Evolutionary conservation across 2,888 invertebrate genomes (phyloP), one percentile per base, ranked within the genome.

Genomic region (Prosapia bicincta): DNA sequence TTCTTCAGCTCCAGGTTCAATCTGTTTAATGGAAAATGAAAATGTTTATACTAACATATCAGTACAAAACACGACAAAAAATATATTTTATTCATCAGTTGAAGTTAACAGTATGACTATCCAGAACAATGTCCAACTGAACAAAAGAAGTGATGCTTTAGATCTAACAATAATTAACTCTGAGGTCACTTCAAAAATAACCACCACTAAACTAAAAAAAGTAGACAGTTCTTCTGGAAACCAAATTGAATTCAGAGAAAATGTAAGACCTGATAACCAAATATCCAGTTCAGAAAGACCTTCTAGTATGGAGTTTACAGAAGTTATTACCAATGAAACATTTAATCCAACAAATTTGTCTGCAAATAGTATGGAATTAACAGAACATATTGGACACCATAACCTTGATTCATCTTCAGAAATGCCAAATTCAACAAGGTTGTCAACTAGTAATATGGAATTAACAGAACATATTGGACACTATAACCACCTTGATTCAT

Each of bases 161-260:
- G n/a, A n/a, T n/a, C n/a, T n/a, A n/a, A n/a, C n/a, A n/a, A n/a
- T n/a, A n/a, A n/a, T n/a, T n/a, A n/a, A n/a, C n/a, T n/a, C n/a
- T n/a, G n/a, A n/a, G n/a, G n/a, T n/a, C n/a, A n/a, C n/a, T n/a
- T n/a, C n/a, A n/a, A n/a, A n/a, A n/a, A n/a, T n/a, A n/a, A n/a
- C n/a, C 6, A 5, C 24, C 28, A 24, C 24, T 30, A 23, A 20
- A 24, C 69, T 65, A 65, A 69, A 28, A 74, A 69, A 69, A n/a
- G 23, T 69, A 23, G 24, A 69, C 24, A 69, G 9, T 69, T 38
- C 1, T 38, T 38, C 15, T 3, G 20, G 20, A 54, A 54, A 9
- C 20, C 20, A 54, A 54, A 23, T 69, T 43, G 74, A 74, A 20
- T 26, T 74, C n/a, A 74, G 30, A 15, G 28, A 66, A 65, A 25